phyloP scores from a whole-genome alignment of 2,888 invertebrate genomes.

The Apeira syringaria region DNA sequence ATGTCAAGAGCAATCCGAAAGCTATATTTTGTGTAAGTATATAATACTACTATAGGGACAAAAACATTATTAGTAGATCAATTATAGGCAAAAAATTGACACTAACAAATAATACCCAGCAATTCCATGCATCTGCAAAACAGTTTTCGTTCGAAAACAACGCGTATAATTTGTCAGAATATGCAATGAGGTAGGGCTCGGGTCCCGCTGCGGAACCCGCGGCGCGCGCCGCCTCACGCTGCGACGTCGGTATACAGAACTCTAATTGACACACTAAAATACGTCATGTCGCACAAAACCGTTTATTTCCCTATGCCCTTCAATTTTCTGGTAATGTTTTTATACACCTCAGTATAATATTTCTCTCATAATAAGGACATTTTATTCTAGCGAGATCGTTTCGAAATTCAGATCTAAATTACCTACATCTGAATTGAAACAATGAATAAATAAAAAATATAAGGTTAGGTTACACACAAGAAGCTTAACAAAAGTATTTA shows the following conservation, averaged over 20 bases:
- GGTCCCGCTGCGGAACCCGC: conserved; percentile 50
- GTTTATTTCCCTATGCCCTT: conserved; percentile 37
- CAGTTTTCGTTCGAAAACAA: conserved; percentile 55
- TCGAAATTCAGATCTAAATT: no score
- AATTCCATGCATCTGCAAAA: conserved; percentile 46
- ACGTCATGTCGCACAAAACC: conserved; percentile 60
- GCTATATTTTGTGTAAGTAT: no score
- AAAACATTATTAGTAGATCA: conserved; percentile 24
- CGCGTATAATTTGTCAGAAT: conserved; percentile 60
- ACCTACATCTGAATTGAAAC: no score
- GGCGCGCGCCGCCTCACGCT: conserved; percentile 62
- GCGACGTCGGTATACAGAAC: conserved; percentile 72
- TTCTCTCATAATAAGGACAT: no score
- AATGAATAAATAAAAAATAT: no score
- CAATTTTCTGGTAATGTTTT: conserved; percentile 41
- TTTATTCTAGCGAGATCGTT: no score
- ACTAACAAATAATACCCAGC: conserved; percentile 38
- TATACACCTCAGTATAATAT: no score
- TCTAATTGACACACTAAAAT: conserved; percentile 82
- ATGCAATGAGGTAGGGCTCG: conserved; percentile 50
- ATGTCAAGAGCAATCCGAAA: no score
- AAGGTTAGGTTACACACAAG: no score
- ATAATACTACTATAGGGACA: no score
- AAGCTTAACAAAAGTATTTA: no score
- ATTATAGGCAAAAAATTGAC: conserved; percentile 36